Percentiles rank a stretch among this genome's conserved stretches.
These are phyloP conservation scores for Platynereis dumerilii DNA, from an alignment of 2,888 invertebrate genomes.

Conservation along the genomic window DNA sequence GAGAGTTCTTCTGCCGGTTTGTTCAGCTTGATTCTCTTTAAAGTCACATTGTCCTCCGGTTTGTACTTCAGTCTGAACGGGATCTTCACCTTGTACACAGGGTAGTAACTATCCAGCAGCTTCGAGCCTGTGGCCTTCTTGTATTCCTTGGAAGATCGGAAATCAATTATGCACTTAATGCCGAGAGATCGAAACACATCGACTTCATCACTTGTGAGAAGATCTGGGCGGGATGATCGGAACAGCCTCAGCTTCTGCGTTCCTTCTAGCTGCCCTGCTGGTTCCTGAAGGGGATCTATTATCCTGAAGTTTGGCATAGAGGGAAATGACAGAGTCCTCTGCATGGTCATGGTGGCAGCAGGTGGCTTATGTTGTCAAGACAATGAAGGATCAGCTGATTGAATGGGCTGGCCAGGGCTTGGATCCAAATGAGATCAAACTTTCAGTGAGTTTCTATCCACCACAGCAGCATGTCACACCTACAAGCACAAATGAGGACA, in stretches of 20 bases:
- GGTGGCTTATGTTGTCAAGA: no score
- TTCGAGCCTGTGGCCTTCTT: slow-evolving; percentile 39
- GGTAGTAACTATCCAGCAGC: slow-evolving; percentile 43
- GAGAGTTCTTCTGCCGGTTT: background rate
- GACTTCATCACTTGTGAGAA: slow-evolving; percentile 41
- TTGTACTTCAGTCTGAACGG: slow-evolving; percentile 37
- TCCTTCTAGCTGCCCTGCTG: background rate
- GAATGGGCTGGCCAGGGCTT: no score
- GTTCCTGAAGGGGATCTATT: background rate
- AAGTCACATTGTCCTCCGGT: slow-evolving; percentile 34
- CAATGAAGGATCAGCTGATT: no score
- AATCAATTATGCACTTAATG: slow-evolving; percentile 49
- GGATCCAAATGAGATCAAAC: no score
- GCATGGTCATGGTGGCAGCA: no score
- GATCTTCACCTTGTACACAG: slow-evolving; percentile 41
- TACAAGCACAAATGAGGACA: no score
- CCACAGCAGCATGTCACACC: no score
- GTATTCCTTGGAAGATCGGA: slow-evolving; percentile 49
- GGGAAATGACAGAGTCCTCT: background rate
- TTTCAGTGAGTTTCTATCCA: no score
- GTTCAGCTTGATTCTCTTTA: slow-evolving; percentile 6
- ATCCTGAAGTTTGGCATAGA: slow-evolving; percentile 22
- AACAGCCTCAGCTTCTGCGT: slow-evolving; percentile 35
- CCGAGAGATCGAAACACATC: slow-evolving; percentile 40
- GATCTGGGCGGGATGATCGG: slow-evolving; percentile 53